phyloP scores from a whole-genome alignment of 2,113 vertebrate genomes.

The Neogale vison region DNA sequence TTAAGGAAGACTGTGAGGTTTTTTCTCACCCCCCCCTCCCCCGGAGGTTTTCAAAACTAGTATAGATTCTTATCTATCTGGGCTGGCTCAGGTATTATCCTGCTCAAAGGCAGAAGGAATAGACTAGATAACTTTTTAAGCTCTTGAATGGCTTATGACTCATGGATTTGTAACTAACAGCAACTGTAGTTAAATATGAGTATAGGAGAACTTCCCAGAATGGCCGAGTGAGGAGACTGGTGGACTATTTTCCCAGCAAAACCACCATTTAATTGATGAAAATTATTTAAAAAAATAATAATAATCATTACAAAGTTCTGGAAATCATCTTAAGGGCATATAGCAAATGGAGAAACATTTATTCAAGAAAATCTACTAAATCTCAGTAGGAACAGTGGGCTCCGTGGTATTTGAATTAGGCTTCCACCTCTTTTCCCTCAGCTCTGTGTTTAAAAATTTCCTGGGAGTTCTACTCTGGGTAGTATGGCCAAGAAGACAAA shows the following conservation, averaged over 20 bases:
- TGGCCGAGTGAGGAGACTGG: background rate
- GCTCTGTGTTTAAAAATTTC: background rate
- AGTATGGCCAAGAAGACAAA: background rate
- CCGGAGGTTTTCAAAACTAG: constrained; percentile 71
- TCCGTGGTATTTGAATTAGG: background rate
- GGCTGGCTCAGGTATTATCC: constrained; percentile 61
- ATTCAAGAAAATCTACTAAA: background rate
- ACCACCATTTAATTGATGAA: background rate
- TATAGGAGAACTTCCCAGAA: background rate
- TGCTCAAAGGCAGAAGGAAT: constrained; percentile 64
- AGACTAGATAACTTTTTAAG: constrained; percentile 55
- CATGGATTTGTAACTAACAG: constrained; percentile 46
- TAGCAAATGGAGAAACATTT: background rate
- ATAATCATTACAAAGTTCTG: background rate
- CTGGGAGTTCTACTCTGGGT: background rate
- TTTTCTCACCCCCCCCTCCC: constrained; percentile 50
- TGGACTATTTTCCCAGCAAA: background rate
- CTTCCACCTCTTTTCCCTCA: rapidly evolving
- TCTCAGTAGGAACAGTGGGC: background rate
- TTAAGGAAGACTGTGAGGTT: constrained; percentile 61
- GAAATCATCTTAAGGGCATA: background rate
- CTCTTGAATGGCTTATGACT: constrained; percentile 3
- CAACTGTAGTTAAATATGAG: constrained; percentile 3
- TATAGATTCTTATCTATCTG: constrained; percentile 69
- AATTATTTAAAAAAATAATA: background rate